These are phyloP conservation scores for Malacoraja senta DNA, from an alignment of 2,797 vertebrate genomes.

Conservation along the genomic window DNA sequence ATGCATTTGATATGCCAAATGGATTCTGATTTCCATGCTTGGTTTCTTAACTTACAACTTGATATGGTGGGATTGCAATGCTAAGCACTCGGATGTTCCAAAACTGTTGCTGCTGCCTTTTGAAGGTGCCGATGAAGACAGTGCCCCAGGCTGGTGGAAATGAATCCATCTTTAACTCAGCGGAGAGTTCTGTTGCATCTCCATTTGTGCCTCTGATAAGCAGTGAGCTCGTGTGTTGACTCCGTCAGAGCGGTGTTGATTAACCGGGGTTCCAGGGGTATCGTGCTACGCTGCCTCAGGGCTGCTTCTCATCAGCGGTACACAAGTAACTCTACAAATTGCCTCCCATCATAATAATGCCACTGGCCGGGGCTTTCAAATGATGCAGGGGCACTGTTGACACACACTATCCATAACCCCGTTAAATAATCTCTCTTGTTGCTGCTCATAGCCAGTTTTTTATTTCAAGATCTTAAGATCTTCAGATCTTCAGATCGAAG, in stretches of 20 bases:
- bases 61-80: neutral
- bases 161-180: neutral
- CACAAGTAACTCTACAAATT: neutral
- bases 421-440: neutral
- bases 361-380: neutral
- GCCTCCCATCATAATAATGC: neutral
- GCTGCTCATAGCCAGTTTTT: neutral
- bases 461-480: neutral
- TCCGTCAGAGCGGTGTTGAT: neutral
- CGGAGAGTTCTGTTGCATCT: neutral
- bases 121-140: neutral
- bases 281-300: neutral
- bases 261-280: neutral
- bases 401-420: neutral
- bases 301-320: neutral
- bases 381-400: too few species aligned
- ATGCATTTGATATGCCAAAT: constrained; percentile 10
- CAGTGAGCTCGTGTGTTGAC: neutral
- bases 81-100: neutral
- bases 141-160: neutral
- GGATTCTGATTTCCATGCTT: neutral
- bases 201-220: neutral
- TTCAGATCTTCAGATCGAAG: too few species aligned
- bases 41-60: constrained; percentile 22
- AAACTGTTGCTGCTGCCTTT: neutral